Evolutionary conservation across 37 sponge, comb jelly and placozoan genomes (phyloP), one percentile per base, ranked within the genome.

Genomic region (Hexactinellida sp.): DNA sequence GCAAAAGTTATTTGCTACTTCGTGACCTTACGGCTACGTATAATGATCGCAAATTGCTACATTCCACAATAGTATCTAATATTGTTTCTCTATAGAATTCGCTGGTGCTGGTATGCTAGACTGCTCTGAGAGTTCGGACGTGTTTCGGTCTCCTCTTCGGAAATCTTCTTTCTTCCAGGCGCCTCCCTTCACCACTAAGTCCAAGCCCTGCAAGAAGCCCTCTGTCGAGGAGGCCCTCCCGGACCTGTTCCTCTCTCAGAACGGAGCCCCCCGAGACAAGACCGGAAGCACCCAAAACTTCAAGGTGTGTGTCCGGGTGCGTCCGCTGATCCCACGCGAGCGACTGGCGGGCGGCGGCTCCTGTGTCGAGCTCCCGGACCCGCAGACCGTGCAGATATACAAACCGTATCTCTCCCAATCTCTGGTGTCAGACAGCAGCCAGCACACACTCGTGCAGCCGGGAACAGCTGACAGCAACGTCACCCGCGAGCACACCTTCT

Each of bases 281-380:
- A 25, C 76, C 5, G 76, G 34, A 23, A 63, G 76, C 3, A 63
- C 3, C 25, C 76, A 92, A 24, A 94, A 92, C 39, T 94, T 94
- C 89, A 91, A 91, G 85, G 95, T 94, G 3, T 90, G 86, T 47
- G 93, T 94, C 32, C 84, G 95, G 36, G 90, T 94, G 13, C 85
- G 95, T 54, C 95, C 95, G 0, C 87, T 86, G 1, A 89, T 91
- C 82, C 55, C 82, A 35, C 19, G 89, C 36, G 95, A 92, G 82
- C 41, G 36, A 0, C 82, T 38, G 13, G 52, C 38, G 38, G 51
- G 39, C 16, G 82, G 76, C 34, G 13, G 5, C 34, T 21, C 76
- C 76, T 63, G 76, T n/a, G 21, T 63, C 1, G 76, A 63, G 5
- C 21, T 63, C 19, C 76, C 76, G 5, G 76, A 63, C 76, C 76